phyloP scores from a whole-genome alignment of 2,113 vertebrate genomes.

The Paedocypris sp. region DNA sequence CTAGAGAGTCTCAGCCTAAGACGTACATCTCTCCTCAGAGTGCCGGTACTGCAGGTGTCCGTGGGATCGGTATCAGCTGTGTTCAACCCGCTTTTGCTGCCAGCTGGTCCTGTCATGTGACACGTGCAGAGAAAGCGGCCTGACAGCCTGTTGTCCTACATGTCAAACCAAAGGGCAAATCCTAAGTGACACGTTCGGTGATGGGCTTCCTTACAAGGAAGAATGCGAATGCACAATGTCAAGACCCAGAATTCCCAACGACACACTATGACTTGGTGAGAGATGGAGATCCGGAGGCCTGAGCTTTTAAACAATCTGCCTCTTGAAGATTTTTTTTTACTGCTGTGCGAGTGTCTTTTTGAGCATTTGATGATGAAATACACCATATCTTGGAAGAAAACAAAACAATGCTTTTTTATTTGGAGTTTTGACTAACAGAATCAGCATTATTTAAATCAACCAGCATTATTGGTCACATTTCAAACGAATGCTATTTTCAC shows the following conservation, averaged over 20 bases:
- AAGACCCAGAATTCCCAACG: slow-evolving; percentile 69
- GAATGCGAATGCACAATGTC: slow-evolving; percentile 82
- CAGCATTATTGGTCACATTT: no score
- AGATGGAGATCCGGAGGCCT: neutral
- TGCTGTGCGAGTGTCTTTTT: no score
- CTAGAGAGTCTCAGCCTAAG: neutral
- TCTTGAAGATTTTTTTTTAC: no score
- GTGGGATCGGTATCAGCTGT: slow-evolving; percentile 87
- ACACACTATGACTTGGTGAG: slow-evolving; percentile 35
- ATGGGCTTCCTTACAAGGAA: slow-evolving; percentile 58
- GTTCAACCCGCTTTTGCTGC: slow-evolving; percentile 75
- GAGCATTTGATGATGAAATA: no score
- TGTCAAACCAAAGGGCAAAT: slow-evolving; percentile 72
- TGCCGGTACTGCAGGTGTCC: slow-evolving; percentile 78
- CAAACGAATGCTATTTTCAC: no score
- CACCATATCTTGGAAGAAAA: no score
- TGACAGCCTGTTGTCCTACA: slow-evolving; percentile 76
- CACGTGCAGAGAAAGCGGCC: slow-evolving; percentile 62
- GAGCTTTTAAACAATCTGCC: neutral
- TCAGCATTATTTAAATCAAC: no score
- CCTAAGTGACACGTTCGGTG: neutral
- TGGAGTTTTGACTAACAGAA: no score
- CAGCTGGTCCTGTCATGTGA: slow-evolving; percentile 83
- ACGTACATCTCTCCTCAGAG: slow-evolving; percentile 50
- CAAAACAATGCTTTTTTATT: no score